Percentiles rank a stretch among this genome's conserved stretches.
Evolutionary conservation across 2,888 invertebrate genomes (phyloP).

Genomic region (Rhaphigaster nebulosa): DNA sequence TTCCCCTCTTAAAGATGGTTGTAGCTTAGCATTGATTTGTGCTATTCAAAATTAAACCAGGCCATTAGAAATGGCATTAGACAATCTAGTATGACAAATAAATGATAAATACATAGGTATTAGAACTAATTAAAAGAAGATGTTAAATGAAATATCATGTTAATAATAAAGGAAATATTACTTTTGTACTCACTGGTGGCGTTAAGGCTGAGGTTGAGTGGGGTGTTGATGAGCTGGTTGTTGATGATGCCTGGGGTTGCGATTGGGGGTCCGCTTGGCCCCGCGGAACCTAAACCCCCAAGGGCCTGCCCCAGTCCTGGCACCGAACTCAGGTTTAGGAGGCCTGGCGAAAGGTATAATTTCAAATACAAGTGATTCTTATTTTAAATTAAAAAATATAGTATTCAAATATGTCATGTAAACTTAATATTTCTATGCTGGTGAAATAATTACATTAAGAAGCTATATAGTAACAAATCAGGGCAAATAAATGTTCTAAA

Average conservation of each 20-base stretch:
- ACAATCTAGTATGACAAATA: too few species aligned
- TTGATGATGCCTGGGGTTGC: constrained; percentile 71
- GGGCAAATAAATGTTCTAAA: too few species aligned
- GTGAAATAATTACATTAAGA: too few species aligned
- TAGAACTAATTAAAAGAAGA: too few species aligned
- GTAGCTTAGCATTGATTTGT: too few species aligned
- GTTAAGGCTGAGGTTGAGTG: constrained; percentile 86
- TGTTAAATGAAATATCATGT: not conserved
- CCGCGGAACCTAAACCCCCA: constrained; percentile 59
- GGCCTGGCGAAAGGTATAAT: constrained; percentile 57
- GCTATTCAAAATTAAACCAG: too few species aligned
- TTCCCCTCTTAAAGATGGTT: too few species aligned
- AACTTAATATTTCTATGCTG: too few species aligned
- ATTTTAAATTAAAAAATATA: not conserved
- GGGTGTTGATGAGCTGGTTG: constrained; percentile 81
- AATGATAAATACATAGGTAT: too few species aligned
- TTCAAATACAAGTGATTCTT: not conserved
- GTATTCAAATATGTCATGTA: too few species aligned
- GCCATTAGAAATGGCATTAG: too few species aligned
- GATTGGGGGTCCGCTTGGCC: constrained; percentile 68
- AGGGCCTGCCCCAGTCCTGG: constrained; percentile 50
- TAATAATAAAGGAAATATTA: not conserved
- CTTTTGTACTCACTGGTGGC: constrained; percentile 66
- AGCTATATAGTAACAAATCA: too few species aligned
- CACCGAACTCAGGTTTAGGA: constrained; percentile 63